Percentiles rank a stretch among this genome's conserved stretches.
These are phyloP conservation scores for Hyperopisus bebe DNA, from an alignment of 2,113 vertebrate genomes.

Conservation along the genomic window DNA sequence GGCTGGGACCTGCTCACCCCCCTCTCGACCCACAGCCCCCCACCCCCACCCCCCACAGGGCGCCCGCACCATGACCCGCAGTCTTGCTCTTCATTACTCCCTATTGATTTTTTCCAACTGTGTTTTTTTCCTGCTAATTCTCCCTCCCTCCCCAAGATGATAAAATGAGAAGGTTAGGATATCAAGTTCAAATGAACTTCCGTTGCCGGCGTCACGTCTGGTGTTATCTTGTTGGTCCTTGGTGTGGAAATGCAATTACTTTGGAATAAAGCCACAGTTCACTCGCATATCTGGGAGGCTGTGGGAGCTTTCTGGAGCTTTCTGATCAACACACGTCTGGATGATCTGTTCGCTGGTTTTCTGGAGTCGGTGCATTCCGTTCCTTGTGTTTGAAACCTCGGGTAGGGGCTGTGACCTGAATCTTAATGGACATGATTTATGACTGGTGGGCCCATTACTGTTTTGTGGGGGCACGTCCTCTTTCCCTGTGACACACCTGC, in stretches of 20 bases:
- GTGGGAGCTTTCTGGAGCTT: background rate
- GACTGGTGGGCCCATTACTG: background rate
- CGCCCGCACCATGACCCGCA: background rate
- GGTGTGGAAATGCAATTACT: constrained; percentile 16
- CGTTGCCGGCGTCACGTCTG: constrained; percentile 24
- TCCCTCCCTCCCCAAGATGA: constrained; percentile 20
- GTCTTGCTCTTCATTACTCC: constrained; percentile 43
- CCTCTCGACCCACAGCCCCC: background rate
- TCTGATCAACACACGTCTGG: background rate
- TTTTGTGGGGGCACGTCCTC: background rate
- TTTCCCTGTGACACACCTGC: background rate
- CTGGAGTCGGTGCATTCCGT: background rate
- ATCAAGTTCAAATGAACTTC: constrained; percentile 7
- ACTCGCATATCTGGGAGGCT: background rate
- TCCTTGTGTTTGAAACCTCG: background rate
- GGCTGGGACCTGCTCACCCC: background rate
- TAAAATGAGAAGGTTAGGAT: constrained; percentile 27
- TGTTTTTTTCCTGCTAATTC: background rate
- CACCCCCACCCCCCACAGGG: background rate
- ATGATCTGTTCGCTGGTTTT: background rate
- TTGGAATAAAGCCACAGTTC: constrained; percentile 31
- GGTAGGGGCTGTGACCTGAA: background rate
- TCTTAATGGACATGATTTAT: background rate
- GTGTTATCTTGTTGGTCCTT: constrained; percentile 21
- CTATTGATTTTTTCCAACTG: constrained; percentile 28